phyloP scores from a whole-genome alignment of 1,140 invertebrate species.

The Sarcophaga bullata region DNA sequence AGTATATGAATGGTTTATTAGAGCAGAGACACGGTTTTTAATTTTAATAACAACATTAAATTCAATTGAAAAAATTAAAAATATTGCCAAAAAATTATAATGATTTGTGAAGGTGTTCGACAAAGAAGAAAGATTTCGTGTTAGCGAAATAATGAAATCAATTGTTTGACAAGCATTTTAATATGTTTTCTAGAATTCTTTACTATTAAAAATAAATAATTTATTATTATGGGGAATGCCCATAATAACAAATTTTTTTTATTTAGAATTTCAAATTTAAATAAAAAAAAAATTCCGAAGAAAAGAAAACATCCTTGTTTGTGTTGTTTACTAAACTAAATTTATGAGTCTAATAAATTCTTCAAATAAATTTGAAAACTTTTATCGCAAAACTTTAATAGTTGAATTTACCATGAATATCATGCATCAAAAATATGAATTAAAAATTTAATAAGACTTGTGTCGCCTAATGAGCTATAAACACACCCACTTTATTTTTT shows the following conservation, averaged over 20 bases:
- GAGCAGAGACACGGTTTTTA: no score
- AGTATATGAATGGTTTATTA: no score
- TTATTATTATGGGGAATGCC: slow-evolving; percentile 2
- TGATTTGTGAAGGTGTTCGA: neutral
- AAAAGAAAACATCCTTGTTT: neutral
- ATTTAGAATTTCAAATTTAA: neutral
- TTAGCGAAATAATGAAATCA: neutral
- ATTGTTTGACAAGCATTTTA: neutral
- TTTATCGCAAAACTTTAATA: neutral
- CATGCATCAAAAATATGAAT: neutral
- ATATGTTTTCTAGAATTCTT: neutral
- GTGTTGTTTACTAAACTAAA: neutral
- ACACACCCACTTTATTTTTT: neutral
- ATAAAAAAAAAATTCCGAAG: neutral
- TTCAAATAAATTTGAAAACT: neutral
- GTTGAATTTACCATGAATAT: neutral
- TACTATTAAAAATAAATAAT: neutral
- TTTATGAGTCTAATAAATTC: neutral
- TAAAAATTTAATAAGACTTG: neutral
- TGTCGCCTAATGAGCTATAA: neutral
- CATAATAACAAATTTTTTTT: neutral
- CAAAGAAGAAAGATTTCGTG: neutral
- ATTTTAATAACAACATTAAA: neutral
- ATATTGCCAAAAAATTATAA: neutral
- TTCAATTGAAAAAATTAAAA: neutral